Evolutionary conservation across 2,888 invertebrate species (phyloP).

Genomic region (Thymelicus lineola): DNA sequence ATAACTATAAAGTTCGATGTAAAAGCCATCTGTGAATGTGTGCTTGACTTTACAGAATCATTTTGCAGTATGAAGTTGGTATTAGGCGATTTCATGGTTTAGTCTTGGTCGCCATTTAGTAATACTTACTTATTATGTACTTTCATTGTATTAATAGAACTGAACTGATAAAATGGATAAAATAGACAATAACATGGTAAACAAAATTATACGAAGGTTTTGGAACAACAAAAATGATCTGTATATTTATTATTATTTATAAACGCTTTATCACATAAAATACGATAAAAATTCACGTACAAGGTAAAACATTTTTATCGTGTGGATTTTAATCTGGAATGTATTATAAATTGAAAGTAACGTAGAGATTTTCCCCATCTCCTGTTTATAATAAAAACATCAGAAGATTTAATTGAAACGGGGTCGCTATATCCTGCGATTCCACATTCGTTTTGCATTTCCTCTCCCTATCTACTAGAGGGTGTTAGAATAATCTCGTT

Average conservation of each 20-base stretch:
- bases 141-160: no score
- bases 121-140: no score
- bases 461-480: neutral
- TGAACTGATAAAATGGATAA: no score
- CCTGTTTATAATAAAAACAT: slow-evolving; percentile 10
- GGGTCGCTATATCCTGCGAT: neutral
- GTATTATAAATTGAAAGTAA: slow-evolving; percentile 2
- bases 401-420: slow-evolving; percentile 9
- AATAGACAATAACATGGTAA: no score
- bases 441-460: slow-evolving; percentile 11
- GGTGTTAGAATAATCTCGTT: slow-evolving; percentile 3
- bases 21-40: neutral
- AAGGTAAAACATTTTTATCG: neutral
- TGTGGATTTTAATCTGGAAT: neutral
- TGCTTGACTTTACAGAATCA: no score
- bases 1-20: neutral
- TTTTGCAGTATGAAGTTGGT: no score
- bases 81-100: no score
- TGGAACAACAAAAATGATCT: no score
- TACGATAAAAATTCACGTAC: neutral
- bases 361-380: slow-evolving; percentile 2
- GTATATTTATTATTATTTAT: no score
- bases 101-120: no score
- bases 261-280: no score
- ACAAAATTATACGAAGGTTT: no score